These are phyloP conservation scores for Lathamus discolor DNA, from an alignment of 2,113 vertebrate genomes.

Conservation along the genomic window DNA sequence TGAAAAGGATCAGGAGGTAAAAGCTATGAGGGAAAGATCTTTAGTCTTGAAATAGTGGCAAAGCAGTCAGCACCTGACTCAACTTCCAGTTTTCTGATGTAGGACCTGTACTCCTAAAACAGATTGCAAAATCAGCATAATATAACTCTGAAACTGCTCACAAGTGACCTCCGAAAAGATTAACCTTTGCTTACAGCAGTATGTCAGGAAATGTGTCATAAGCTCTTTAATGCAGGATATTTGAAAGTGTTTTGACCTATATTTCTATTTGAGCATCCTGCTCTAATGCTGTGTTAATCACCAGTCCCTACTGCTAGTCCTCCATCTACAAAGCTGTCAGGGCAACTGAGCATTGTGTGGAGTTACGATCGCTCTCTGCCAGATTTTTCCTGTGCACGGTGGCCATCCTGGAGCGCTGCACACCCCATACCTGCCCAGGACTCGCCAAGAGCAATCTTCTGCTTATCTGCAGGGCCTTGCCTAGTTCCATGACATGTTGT, in stretches of 20 bases:
- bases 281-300: background rate
- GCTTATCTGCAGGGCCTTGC: background rate
- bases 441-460: background rate
- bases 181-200: background rate
- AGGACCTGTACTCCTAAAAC: background rate
- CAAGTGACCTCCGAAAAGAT: background rate
- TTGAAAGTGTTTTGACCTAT: background rate
- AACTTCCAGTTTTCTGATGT: background rate
- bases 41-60: background rate
- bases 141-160: background rate
- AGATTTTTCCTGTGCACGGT: accelerated
- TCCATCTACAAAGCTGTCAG: background rate
- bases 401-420: background rate
- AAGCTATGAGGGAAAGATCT: background rate
- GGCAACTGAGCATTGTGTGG: background rate
- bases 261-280: background rate
- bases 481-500: background rate
- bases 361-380: background rate
- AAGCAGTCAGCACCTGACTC: background rate
- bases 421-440: background rate
- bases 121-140: background rate
- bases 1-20: background rate
- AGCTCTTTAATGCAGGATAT: background rate
- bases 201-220: background rate
- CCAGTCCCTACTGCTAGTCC: background rate